Base-by-base conservation (phyloP, 2,888 invertebrate species). In the Pachycephus smyrnensis region DNA sequence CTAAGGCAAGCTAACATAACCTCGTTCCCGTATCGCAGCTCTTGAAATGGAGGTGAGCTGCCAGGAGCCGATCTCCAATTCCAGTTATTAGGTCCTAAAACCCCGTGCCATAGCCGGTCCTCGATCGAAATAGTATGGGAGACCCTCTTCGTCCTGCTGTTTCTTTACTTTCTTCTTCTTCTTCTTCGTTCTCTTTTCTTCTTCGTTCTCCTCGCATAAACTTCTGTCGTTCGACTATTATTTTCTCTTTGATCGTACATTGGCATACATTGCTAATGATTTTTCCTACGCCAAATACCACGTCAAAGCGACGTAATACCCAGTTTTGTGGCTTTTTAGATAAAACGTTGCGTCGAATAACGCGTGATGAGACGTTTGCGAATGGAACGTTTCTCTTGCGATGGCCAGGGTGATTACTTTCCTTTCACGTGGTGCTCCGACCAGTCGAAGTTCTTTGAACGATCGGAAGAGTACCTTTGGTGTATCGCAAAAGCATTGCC, bases 51-150 rank as follows among this genome's bases (percentile, higher is more conserved):
- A 69, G 12, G 40, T 69, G 68, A 69, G 76, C 73, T 12, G 15
- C 40, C 77, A 75, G 69, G 75, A 80, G 69, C 40, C 85, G 82
- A 83, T 84, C 82, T 85, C 82, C 86, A 82, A 85, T 86, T 86
- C 83, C 83, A 81, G 85, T 85, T 86, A 86, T 86, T 86, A 86
- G 85, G 86, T 84, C 82, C 85, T 86, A 86, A 86, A 86, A 82
- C 83, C 82, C 84, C 82, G 77, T 75, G 80, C 80, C 81, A 81
- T 85, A 85, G 84, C 83, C 84, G 82, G 79, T 79, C 82, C 75
- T 73, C 80, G 81, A 83, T 84, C 84, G 84, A 80, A 84, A 84
- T 80, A 74, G 71, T 32, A 73, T 73, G 31, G 15, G 32, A 9
- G 71, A 31, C 71, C 74, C 69, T 73, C 15, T 77, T 32, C 68